Percentiles rank a stretch among this genome's conserved stretches.
These are phyloP conservation scores for Himalopsyche anomala DNA, from an alignment of 2,888 invertebrate genomes.

Conservation along the genomic window DNA sequence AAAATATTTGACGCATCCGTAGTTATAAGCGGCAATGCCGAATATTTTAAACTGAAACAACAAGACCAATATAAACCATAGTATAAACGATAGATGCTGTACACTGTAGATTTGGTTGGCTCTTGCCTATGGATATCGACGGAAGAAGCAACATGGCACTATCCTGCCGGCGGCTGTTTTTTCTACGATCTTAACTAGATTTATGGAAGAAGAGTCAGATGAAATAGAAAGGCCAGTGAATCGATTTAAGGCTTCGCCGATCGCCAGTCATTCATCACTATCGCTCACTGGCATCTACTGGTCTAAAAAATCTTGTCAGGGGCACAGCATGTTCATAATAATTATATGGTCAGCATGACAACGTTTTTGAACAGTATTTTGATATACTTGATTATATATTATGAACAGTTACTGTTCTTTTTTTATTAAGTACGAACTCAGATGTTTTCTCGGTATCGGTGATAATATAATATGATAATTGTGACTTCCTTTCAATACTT, in stretches of 20 bases:
- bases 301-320: conserved; percentile 47
- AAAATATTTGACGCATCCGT: too few relatives aligned
- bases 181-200: conserved; percentile 54
- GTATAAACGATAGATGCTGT: neutral
- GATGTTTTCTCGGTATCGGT: too few relatives aligned
- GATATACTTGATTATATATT: conserved; percentile 45
- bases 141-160: conserved; percentile 33
- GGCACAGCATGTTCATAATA: conserved; percentile 28
- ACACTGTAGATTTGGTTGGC: neutral
- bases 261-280: conserved; percentile 57
- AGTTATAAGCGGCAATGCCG: too few relatives aligned
- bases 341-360: conserved; percentile 32
- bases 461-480: too few relatives aligned
- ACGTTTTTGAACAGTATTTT: conserved; percentile 22
- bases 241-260: conserved; percentile 48
- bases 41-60: neutral
- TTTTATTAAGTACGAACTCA: too few relatives aligned
- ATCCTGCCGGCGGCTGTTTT: conserved; percentile 50
- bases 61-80: neutral
- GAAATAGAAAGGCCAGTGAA: conserved; percentile 63
- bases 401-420: conserved; percentile 1
- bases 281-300: conserved; percentile 49
- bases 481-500: too few relatives aligned
- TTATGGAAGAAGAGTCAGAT: conserved; percentile 56
- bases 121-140: neutral